These are phyloP conservation scores for Channa striata DNA, from an alignment of 2,797 vertebrate species.

Conservation along the genomic window DNA sequence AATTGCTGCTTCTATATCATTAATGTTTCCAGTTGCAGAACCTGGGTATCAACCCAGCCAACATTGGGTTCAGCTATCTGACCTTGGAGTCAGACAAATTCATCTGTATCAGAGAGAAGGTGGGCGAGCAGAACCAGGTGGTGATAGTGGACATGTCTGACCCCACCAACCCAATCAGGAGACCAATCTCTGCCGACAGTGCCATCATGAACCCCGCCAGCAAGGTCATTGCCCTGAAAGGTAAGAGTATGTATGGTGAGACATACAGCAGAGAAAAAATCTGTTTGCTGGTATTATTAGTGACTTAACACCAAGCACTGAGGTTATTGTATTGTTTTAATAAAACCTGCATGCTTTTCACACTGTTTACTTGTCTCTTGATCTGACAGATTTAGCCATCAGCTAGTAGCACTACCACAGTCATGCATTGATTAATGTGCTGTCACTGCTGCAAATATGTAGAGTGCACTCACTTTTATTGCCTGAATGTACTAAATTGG, in stretches of 20 bases:
- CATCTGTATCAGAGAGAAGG: conserved; percentile 94
- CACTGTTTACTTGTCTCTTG: conserved; percentile 40
- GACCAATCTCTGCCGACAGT: conserved; percentile 93
- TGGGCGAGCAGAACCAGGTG: conserved; percentile 93
- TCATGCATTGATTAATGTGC: conserved; percentile 43
- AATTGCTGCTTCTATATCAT: not conserved
- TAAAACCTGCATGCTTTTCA: conserved; percentile 30
- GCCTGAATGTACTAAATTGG: conserved; percentile 62
- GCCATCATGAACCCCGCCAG: conserved; percentile 96
- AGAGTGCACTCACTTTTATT: conserved; percentile 54
- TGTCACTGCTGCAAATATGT: conserved; percentile 58
- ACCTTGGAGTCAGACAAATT: conserved; percentile 97
- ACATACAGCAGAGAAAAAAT: conserved; percentile 21
- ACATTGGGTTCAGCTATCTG: conserved; percentile 93
- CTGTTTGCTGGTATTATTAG: conserved; percentile 25
- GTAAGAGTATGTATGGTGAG: conserved; percentile 67
- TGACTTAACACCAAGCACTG: conserved; percentile 13
- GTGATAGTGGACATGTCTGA: conserved; percentile 93
- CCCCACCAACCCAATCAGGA: conserved; percentile 89
- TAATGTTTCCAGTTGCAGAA: conserved; percentile 88
- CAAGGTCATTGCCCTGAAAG: conserved; percentile 96
- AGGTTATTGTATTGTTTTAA: conserved; percentile 40
- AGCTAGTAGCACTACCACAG: conserved; percentile 32
- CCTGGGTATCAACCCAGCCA: conserved; percentile 93
- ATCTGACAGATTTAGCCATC: conserved; percentile 42